Conservation (phyloP, 2,113 vertebrate genomes). For the Tychaedon coryphoeus region DNA sequence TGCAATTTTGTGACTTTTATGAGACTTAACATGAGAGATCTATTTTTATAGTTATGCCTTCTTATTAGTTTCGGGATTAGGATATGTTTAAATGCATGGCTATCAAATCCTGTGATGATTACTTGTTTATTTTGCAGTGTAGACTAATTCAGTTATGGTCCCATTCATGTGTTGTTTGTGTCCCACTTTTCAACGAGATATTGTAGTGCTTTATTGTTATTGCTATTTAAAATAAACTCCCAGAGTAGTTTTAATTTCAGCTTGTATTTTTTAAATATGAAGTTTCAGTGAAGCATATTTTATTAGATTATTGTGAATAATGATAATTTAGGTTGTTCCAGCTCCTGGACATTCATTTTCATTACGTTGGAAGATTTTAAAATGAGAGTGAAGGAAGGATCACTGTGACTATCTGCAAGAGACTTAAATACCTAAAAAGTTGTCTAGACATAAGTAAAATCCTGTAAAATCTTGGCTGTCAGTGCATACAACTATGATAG, state of each 20-base stretch:
- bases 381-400: not conserved
- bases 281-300: not conserved
- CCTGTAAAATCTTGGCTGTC: not conserved
- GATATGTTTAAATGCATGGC: conserved; percentile 4
- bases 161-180: not conserved
- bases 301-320: not conserved
- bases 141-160: conserved; percentile 17
- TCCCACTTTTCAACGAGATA: not conserved
- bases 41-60: conserved; percentile 50
- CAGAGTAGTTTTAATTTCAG: not conserved
- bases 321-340: not conserved
- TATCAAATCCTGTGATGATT: conserved; percentile 43
- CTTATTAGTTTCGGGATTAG: conserved; percentile 53
- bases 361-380: not conserved
- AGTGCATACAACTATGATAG: not conserved
- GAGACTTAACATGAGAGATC: conserved; percentile 49
- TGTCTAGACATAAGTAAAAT: not conserved
- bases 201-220: not conserved
- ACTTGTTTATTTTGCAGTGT: conserved; percentile 41
- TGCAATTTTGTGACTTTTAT: conserved; percentile 59
- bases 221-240: not conserved
- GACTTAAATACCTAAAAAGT: not conserved
- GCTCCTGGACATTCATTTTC: not conserved
- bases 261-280: not conserved
- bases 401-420: not conserved